phyloP scores from a whole-genome alignment of 2,888 invertebrate genomes.

The Hydrotaea cyrtoneurina region DNA sequence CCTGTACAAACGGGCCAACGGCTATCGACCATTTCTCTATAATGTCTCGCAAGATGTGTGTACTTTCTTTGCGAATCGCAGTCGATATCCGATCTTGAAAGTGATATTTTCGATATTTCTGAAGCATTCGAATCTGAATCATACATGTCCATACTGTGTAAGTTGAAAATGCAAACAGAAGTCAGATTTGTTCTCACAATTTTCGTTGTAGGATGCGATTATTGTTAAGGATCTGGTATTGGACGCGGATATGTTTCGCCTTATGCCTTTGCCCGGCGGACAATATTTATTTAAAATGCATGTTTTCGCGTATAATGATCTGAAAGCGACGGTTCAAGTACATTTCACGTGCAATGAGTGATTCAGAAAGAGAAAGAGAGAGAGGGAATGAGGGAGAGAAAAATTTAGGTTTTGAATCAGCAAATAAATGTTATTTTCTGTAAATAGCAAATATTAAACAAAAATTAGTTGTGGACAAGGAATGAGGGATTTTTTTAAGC shows the following conservation, averaged over 20 bases:
- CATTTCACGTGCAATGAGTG: no score
- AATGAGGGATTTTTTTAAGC: no score
- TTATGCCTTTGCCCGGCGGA: background rate
- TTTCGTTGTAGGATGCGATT: background rate
- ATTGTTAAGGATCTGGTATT: slow-evolving; percentile 9
- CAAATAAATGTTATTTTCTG: no score
- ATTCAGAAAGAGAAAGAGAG: no score
- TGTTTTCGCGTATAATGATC: slow-evolving; percentile 3
- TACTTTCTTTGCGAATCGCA: slow-evolving; percentile 49
- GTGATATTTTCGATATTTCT: background rate
- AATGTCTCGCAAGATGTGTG: slow-evolving; percentile 42
- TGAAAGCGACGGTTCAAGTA: slow-evolving; percentile 4
- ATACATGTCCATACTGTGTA: slow-evolving; percentile 63
- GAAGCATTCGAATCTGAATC: slow-evolving; percentile 57
- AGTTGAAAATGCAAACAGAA: background rate
- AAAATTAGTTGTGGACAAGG: no score
- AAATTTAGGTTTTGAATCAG: no score
- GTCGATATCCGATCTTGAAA: slow-evolving; percentile 42
- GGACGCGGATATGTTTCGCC: background rate
- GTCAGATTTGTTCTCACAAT: no score
- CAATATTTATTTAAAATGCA: background rate
- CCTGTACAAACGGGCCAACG: slow-evolving; percentile 49
- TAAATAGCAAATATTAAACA: no score
- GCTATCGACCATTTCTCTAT: no score
- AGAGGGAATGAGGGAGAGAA: no score